These are phyloP conservation scores for Drosophila auraria DNA, from an alignment of 1,140 invertebrate species.

Conservation along the genomic window DNA sequence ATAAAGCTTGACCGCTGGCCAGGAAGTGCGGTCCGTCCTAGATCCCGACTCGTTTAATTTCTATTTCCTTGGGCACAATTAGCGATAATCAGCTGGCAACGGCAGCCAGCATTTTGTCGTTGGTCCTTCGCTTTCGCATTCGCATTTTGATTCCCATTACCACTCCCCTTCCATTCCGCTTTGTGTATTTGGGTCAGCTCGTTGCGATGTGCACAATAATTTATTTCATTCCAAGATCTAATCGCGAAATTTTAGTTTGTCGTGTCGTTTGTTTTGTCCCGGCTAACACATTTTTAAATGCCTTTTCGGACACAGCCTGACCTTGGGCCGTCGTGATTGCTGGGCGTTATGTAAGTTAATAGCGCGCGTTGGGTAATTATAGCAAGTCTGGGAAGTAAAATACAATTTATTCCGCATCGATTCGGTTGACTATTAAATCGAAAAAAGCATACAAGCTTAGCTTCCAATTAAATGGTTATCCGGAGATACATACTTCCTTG, in stretches of 20 bases:
- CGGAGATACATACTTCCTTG: background rate
- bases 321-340: conserved; percentile 58
- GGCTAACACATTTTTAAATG: conserved; percentile 66
- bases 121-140: conserved; percentile 39
- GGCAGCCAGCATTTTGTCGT: conserved; percentile 37
- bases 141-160: conserved; percentile 39
- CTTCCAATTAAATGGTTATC: conserved; percentile 9
- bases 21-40: conserved; percentile 26
- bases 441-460: conserved; percentile 1
- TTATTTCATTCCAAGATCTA: conserved; percentile 76
- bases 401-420: conserved; percentile 16
- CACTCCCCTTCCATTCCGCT: conserved; percentile 13
- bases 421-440: conserved; percentile 4
- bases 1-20: conserved; percentile 13
- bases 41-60: conserved; percentile 57
- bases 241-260: conserved; percentile 61
- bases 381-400: conserved; percentile 15
- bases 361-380: conserved; percentile 29
- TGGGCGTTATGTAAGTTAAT: conserved; percentile 41
- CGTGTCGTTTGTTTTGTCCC: conserved; percentile 49
- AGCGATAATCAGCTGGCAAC: conserved; percentile 72
- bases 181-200: conserved; percentile 70
- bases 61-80: conserved; percentile 73
- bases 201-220: conserved; percentile 70
- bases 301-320: conserved; percentile 34